Base-by-base conservation (phyloP, 2,113 vertebrate genomes). In the Centropristis striata region DNA sequence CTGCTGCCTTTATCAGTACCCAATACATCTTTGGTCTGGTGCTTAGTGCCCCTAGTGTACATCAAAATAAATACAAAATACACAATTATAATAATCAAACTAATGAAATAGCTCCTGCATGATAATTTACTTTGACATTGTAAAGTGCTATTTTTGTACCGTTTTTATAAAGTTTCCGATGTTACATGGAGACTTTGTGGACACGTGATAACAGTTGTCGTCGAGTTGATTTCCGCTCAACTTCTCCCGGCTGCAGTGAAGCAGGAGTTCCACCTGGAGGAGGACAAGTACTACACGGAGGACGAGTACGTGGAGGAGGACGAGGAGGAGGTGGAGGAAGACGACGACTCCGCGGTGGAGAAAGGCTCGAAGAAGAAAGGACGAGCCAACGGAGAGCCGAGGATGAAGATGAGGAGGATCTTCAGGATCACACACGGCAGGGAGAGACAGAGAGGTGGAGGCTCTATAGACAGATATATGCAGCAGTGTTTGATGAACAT, bases 401-500 rank as follows among this genome's bases (percentile, higher is more conserved):
- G 93, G 9, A 83, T 94, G 20, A 95, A 95, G 75, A 93, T 95
- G 86, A 92, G 95, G 77, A 92, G 95, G 36, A 95, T 96, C 6
- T 95, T 96, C 20, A 94, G 95, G 76, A 96, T 97, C 70, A 95
- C 96, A 4, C 96, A 96, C 18, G 92, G 95, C 8, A 93, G 96
- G 50, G 97, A 97, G 88, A 94, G 96, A 54, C 96, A 97, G 84
- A 88, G 96, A 90, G 96, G 96, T 96, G 74, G 92, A 90, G 8
- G 18, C 6, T 66, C 12, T 25, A 12, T 11, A 18, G n/a, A n/a
- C n/a, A n/a, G n/a, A n/a, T n/a, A n/a, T n/a, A n/a, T n/a, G n/a
- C n/a, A n/a, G n/a, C n/a, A n/a, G 5, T 42, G 41, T 42, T 3
- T 46, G 42, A 4, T 42, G 41, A 42, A 12, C 3, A 41, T n/a